These are phyloP conservation scores for Phlogophora meticulosa DNA, from an alignment of 2,888 invertebrate genomes.

Conservation along the genomic window DNA sequence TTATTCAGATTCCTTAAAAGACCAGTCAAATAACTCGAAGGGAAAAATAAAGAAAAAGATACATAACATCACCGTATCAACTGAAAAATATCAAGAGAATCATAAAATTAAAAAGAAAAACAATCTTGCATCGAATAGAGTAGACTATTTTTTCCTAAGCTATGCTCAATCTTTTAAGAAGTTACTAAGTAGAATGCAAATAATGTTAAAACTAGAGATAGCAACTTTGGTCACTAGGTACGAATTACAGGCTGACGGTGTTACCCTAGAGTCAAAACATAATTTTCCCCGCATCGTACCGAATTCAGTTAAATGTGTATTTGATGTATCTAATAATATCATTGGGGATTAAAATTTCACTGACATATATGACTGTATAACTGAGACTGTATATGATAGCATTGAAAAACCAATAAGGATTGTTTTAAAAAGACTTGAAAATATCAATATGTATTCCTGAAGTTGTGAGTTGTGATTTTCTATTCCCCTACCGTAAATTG, in stretches of 20 bases:
- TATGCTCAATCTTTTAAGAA: constrained; percentile 56
- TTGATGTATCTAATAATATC: constrained; percentile 1
- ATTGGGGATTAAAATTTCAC: neutral
- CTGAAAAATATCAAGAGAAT: constrained; percentile 7
- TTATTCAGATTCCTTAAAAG: constrained; percentile 2
- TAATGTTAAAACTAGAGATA: constrained; percentile 58
- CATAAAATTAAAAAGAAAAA: too few species aligned
- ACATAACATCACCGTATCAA: constrained; percentile 1
- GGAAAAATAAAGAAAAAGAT: too few species aligned
- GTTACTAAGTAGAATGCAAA: constrained; percentile 56
- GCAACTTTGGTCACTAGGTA: constrained; percentile 58
- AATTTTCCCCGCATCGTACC: constrained; percentile 29
- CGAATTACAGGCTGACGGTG: constrained; percentile 47
- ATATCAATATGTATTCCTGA: too few species aligned
- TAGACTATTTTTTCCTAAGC: constrained; percentile 52
- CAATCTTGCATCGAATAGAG: constrained; percentile 22
- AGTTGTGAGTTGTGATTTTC: too few species aligned
- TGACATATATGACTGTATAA: too few species aligned
- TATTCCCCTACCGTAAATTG: too few species aligned
- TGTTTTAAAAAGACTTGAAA: too few species aligned
- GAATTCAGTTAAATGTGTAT: constrained; percentile 29
- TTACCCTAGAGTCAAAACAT: constrained; percentile 11
- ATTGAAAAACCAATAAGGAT: too few species aligned
- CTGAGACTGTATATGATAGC: too few species aligned
- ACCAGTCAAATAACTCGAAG: neutral